phyloP scores from a whole-genome alignment of 92 coral and sea anemone genomes.

The Actinernus sp. region DNA sequence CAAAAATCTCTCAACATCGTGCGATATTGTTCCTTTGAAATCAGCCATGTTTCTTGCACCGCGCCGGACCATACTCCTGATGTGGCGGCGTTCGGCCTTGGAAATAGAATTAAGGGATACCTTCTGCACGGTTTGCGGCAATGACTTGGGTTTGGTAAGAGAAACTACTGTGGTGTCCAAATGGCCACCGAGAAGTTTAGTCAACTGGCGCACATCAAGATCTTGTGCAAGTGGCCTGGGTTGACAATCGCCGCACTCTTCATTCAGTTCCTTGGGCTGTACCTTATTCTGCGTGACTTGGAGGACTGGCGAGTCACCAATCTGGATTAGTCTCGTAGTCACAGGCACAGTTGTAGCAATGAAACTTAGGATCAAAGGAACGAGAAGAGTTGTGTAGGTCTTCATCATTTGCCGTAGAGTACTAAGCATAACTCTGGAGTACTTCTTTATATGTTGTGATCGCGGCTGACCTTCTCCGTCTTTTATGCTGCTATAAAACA shows the following conservation, averaged over 20 bases:
- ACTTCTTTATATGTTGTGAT: too few relatives aligned
- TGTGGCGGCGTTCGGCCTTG: background rate
- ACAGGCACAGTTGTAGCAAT: too few relatives aligned
- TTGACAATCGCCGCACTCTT: slow-evolving; percentile 34
- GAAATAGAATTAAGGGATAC: background rate
- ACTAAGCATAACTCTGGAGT: too few relatives aligned
- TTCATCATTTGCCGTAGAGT: too few relatives aligned
- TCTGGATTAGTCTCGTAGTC: too few relatives aligned
- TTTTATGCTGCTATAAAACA: too few relatives aligned
- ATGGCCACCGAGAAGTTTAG: slow-evolving; percentile 7
- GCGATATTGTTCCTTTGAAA: background rate
- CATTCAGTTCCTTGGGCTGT: slow-evolving; percentile 32
- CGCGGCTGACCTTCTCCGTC: too few relatives aligned
- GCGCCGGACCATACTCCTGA: slow-evolving; percentile 1
- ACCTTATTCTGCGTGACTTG: slow-evolving; percentile 8
- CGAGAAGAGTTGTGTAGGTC: too few relatives aligned
- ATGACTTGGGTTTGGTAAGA: slow-evolving; percentile 8
- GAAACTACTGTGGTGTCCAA: slow-evolving; percentile 15
- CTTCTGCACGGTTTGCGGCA: background rate
- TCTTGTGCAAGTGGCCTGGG: slow-evolving; percentile 20
- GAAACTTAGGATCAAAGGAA: too few relatives aligned
- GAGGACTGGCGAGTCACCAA: slow-evolving; percentile 1
- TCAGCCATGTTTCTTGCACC: slow-evolving; percentile 8
- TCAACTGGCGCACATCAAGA: slow-evolving; percentile 1
- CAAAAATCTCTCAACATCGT: slow-evolving; percentile 40